Percentiles rank a stretch among this genome's conserved stretches.
Conservation (phyloP, 2,113 vertebrate genomes). For the Guaruba guarouba region DNA sequence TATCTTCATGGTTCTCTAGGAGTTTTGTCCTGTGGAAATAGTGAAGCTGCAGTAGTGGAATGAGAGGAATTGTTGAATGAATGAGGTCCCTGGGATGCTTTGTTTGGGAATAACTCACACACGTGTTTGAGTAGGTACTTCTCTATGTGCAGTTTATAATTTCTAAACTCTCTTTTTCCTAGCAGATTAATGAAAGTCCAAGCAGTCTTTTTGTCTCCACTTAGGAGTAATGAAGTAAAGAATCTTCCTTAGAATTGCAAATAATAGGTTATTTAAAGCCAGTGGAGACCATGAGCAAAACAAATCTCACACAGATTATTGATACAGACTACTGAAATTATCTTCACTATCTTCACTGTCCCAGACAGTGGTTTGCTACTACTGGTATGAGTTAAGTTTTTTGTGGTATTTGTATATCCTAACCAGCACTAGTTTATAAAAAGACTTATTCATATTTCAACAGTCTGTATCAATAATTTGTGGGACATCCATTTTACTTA, state of each 20-base stretch:
- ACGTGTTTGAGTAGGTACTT: background rate
- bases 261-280: background rate
- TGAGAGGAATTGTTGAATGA: background rate
- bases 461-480: background rate
- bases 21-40: background rate
- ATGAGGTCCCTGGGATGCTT: background rate
- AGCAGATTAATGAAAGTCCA: background rate
- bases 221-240: background rate
- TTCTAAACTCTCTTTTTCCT: background rate
- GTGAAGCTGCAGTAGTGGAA: background rate
- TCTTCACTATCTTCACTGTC: background rate
- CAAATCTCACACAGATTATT: background rate
- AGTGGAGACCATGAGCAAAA: background rate
- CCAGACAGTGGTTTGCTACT: background rate
- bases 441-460: background rate
- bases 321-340: background rate
- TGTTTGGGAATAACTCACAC: background rate
- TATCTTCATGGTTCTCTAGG: background rate
- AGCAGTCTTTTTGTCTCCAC: background rate
- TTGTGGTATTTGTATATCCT: background rate
- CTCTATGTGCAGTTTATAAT: background rate
- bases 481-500: background rate
- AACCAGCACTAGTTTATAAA: background rate
- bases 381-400: background rate
- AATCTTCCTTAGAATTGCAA: background rate